A percentile compares a stretch with the other conserved stretches of the same genome.
phyloP scores from a whole-genome alignment of 2,113 vertebrate species.

The Laterallus jamaicensis region DNA sequence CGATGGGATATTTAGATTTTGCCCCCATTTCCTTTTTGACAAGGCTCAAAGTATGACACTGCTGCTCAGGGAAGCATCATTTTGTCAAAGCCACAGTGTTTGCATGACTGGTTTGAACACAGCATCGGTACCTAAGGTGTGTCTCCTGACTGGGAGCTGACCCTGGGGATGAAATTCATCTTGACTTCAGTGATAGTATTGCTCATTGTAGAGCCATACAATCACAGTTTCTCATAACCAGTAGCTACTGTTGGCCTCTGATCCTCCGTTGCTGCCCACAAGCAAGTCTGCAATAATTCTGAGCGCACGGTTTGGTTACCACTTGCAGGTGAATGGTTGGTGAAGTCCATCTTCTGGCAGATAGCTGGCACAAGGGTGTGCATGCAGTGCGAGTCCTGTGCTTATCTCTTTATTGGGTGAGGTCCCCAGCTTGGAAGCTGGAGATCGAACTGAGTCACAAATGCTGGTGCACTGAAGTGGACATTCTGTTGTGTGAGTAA shows the following conservation, averaged over 20 bases:
- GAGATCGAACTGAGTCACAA: not conserved
- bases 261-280: not conserved
- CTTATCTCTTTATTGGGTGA: not conserved
- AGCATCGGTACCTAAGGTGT: not conserved
- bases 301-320: rapidly evolving
- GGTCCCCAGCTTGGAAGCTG: not conserved
- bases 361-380: not conserved
- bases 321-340: not conserved
- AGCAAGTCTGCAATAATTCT: not conserved
- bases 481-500: not conserved
- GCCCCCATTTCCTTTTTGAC: not conserved
- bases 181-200: not conserved
- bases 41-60: not conserved
- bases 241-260: not conserved
- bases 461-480: not conserved
- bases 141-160: not conserved
- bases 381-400: rapidly evolving
- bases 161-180: not conserved
- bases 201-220: not conserved
- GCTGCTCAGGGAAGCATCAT: not conserved
- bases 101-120: rapidly evolving
- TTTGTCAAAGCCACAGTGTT: not conserved
- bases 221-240: not conserved
- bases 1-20: not conserved
- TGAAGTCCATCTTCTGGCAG: not conserved